Conservation (phyloP, 2,888 invertebrate genomes). For the Agonopterix arenella region DNA sequence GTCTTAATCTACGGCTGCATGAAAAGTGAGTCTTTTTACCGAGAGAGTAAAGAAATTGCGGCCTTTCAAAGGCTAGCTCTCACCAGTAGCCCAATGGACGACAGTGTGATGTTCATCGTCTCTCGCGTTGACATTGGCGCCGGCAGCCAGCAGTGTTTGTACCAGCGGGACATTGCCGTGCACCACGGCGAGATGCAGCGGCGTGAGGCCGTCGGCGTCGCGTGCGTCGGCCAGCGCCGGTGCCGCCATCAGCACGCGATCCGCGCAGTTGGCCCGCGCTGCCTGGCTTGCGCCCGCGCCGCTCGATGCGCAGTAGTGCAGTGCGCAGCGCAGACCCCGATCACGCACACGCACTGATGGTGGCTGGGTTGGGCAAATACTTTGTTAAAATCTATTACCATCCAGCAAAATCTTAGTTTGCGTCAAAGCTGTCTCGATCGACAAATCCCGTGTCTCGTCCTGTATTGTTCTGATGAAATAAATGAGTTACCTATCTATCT, state of each 20-base stretch:
- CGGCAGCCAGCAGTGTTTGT: constrained; percentile 89
- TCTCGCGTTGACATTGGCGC: constrained; percentile 92
- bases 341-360: constrained; percentile 82
- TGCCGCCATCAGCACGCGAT: constrained; percentile 90
- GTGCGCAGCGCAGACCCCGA: constrained; percentile 88
- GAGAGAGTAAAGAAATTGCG: too few relatives aligned
- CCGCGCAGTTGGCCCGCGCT: constrained; percentile 91
- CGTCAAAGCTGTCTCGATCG: too few relatives aligned
- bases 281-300: constrained; percentile 82
- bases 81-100: constrained; percentile 99
- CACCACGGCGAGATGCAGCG: constrained; percentile 96
- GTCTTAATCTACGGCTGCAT: too few relatives aligned
- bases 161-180: constrained; percentile 93
- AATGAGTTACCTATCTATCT: too few relatives aligned
- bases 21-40: too few relatives aligned
- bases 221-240: constrained; percentile 89
- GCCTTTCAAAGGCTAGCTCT: constrained; percentile 27
- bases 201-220: constrained; percentile 96
- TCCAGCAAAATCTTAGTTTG: too few relatives aligned
- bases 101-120: constrained; percentile 97
- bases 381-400: too few relatives aligned
- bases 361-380: constrained; percentile 29
- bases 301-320: constrained; percentile 95
- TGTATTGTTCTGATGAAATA: too few relatives aligned
- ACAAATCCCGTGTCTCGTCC: too few relatives aligned